Evolutionary conservation across 2,797 vertebrate species (phyloP).

Genomic region (Uromys caudimaculatus): DNA sequence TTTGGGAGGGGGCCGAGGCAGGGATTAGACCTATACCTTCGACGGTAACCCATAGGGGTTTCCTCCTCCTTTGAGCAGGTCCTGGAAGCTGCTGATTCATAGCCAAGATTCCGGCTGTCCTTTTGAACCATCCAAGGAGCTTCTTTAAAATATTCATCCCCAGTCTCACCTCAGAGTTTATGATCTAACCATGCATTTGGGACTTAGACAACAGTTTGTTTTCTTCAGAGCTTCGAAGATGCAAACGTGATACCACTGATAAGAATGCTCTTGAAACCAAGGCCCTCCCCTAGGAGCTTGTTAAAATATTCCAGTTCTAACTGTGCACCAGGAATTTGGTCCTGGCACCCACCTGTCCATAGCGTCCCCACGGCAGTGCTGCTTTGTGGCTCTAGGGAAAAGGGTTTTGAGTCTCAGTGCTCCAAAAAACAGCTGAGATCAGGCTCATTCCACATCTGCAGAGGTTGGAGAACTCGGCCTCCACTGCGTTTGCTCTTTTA

Average conservation of each 20-base stretch:
- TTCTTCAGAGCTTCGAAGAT: background rate
- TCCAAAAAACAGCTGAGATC: conserved; percentile 4
- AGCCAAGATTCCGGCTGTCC: background rate
- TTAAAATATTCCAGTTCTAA: background rate
- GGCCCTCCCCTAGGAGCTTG: background rate
- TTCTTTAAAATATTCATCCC: background rate
- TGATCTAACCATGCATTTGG: background rate
- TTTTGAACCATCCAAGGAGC: background rate
- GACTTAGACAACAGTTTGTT: background rate
- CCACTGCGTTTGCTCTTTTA: background rate
- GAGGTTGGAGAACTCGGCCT: background rate
- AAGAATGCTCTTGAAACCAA: background rate
- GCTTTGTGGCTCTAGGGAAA: background rate
- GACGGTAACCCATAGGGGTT: background rate
- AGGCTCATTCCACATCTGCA: background rate
- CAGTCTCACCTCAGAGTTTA: background rate
- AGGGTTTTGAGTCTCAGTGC: background rate
- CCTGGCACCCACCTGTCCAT: background rate
- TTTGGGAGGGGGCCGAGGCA: no score
- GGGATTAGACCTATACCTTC: no score
- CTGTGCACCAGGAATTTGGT: background rate
- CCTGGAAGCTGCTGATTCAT: background rate
- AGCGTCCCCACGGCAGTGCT: background rate
- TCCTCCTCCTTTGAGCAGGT: background rate
- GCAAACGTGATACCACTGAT: background rate